Base-by-base conservation (phyloP, 2,888 invertebrate genomes). In the Uropetala carovei region DNA sequence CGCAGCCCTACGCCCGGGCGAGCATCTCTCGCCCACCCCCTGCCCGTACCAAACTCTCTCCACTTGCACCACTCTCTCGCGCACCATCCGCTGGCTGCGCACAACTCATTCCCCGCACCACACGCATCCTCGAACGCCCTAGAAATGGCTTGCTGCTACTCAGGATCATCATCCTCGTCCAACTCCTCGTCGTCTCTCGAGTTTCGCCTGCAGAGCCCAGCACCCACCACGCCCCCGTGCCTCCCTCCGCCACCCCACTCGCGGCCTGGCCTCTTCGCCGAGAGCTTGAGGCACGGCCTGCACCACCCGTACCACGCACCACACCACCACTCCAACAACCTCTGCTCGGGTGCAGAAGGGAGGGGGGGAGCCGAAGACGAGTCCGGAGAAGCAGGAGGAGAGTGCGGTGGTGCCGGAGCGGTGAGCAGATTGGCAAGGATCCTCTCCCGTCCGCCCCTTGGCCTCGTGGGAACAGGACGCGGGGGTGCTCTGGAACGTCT, bases 1-100 rank as follows among this genome's bases (percentile, higher is more conserved):
- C 95, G 97, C 93, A 97, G 96, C 94, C 96, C 96, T 91, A 96
- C 96, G 92, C 96, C 93, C 14, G 82, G 64, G 86, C 91, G 16
- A 18, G 83, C 56, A 43, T 18, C 43, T 43, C 43, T 43, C 43
- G 22, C 22, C 11, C 75, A 75, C 27, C 27, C 27, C 22, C 75
- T 75, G 11, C 75, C 43, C 83, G 57, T 16, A 84, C 85, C 91
- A 92, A 93, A 92, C 91, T 92, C 60, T 85, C 13, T n/a, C 57
- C n/a, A 84, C 58, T 22, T 13, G n/a, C 86, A 86, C 30, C 30
- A 64, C 64, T 64, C n/a, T 4, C 64, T 64, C 4, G 11, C 83
- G 0, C 92, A 58, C 93, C 92, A 75, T 93, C 92, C 92, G 89
- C 92, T n/a, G 58, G 64, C 75, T 89, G 83, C 96, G 96, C 93